Conservation (phyloP, 2,888 invertebrate genomes). For the Dryobota labecula region DNA sequence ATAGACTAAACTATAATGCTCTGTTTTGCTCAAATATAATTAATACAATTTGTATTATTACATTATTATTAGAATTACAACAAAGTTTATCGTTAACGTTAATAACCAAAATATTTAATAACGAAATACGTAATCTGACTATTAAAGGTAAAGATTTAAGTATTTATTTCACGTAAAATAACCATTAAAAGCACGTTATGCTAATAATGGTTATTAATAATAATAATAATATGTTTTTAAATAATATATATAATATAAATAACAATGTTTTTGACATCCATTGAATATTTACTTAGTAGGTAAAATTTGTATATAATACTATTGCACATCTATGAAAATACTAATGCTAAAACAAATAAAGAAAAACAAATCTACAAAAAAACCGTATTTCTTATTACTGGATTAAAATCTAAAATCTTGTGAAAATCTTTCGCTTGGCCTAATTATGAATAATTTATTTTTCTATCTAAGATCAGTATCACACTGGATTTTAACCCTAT, state of each 20-base stretch:
- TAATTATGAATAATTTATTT: constrained; percentile 48
- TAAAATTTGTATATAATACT: not conserved
- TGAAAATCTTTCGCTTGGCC: constrained; percentile 45
- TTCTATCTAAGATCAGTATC: constrained; percentile 69
- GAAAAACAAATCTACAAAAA: not conserved
- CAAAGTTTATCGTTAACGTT: not conserved
- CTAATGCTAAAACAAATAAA: not conserved
- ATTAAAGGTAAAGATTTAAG: not conserved
- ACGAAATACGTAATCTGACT: not conserved
- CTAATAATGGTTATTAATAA: not conserved
- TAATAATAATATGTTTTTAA: no score
- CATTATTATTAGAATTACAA: constrained; percentile 1
- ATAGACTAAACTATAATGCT: constrained; percentile 1
- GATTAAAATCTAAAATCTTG: constrained; percentile 3
- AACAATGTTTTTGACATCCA: constrained; percentile 23
- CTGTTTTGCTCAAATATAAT: not conserved
- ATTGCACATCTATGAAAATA: not conserved
- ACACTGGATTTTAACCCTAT: constrained; percentile 58
- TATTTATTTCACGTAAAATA: constrained; percentile 4
- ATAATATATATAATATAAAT: no score
- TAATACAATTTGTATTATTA: not conserved
- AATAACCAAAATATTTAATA: not conserved
- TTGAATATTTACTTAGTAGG: constrained; percentile 2
- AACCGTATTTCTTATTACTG: not conserved
- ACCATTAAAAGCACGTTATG: not conserved